Evolutionary conservation across 2,113 vertebrate species (phyloP).

Genomic region (Thymallus thymallus): DNA sequence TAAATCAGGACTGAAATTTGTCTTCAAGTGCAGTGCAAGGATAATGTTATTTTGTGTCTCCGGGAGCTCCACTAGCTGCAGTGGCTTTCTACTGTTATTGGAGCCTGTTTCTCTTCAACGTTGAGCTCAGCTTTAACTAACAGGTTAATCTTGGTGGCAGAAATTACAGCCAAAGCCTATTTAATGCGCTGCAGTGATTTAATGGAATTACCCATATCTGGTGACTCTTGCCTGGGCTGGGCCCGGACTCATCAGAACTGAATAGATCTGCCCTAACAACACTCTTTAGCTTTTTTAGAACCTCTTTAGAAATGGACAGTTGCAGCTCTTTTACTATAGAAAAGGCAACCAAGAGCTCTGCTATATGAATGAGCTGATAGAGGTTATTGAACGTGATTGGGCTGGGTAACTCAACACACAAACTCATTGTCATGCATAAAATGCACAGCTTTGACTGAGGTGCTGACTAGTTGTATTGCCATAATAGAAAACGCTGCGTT

Average conservation of each 20-base stretch:
- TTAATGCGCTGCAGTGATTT: slow-evolving; percentile 54
- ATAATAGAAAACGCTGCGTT: background rate
- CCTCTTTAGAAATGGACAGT: slow-evolving; percentile 4
- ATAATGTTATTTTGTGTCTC: slow-evolving; percentile 64
- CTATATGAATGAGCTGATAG: slow-evolving; percentile 23
- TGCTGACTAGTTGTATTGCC: background rate
- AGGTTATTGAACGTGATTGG: too few relatives aligned
- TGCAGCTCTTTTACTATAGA: background rate
- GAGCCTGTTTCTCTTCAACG: slow-evolving; percentile 53
- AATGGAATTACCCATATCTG: slow-evolving; percentile 56
- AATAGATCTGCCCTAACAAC: slow-evolving; percentile 34
- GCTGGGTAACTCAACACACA: background rate
- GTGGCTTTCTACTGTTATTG: slow-evolving; percentile 53
- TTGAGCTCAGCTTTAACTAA: slow-evolving; percentile 58
- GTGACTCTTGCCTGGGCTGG: slow-evolving; percentile 41
- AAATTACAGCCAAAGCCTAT: slow-evolving; percentile 53
- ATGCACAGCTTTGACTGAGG: background rate
- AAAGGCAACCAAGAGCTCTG: slow-evolving; percentile 6
- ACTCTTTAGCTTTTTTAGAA: slow-evolving; percentile 10
- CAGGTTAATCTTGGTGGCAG: slow-evolving; percentile 51
- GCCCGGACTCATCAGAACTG: slow-evolving; percentile 25
- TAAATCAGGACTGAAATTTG: slow-evolving; percentile 43
- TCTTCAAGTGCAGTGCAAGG: slow-evolving; percentile 34
- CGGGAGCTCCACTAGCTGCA: slow-evolving; percentile 47
- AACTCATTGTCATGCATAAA: background rate